Base-by-base conservation (phyloP, 2,888 invertebrate genomes). In the Trichogramma dendrolimi region DNA sequence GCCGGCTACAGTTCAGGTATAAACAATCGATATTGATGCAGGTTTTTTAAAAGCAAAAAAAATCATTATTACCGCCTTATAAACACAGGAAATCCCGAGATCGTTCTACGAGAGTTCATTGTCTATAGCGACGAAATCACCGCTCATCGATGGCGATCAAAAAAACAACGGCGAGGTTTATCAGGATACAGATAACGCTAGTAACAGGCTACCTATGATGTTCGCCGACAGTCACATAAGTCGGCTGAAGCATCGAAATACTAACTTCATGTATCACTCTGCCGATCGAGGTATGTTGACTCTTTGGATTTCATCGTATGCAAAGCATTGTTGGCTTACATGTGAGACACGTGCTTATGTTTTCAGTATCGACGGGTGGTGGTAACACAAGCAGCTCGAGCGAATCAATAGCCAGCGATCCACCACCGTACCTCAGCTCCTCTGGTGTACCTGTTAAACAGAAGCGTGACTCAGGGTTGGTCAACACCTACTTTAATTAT, bases 341-440 rank as follows among this genome's bases (percentile, higher is more conserved):
- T 10, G n/a, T 67, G 47, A 27, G 27, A 27, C 27, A 27, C 27
- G 3, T 27, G 27, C 27, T 27, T 51, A 27, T 40, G 11, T 53
- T 56, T 61, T 4, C 48, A 76, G 75, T 77, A 60, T 62, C 75
- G 27, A 27, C 27, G 41, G 75, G 72, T 4, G 71, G 76, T 64
- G 77, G 77, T 27, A 75, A 77, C 60, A 89, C 89, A 14, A 90
- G 92, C 79, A 92, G 92, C 81, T 92, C 92, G 27, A 90, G 88
- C 71, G 93, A 94, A 81, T 93, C 93, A 1, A 88, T 92, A 54
- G 89, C 89, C 67, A 89, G 89, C 62, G 77, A 77, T 62, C 75
- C 76, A 14, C 75, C 77, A 67, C 71, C 75, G 38, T 75, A 69
- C 50, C 58, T 52, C 41, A 50, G 7, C 14, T 74, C 73, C 57